Evolutionary conservation across 2,888 invertebrate species (phyloP), one percentile per base, ranked within the genome.

Genomic region (Oscheius sp.): DNA sequence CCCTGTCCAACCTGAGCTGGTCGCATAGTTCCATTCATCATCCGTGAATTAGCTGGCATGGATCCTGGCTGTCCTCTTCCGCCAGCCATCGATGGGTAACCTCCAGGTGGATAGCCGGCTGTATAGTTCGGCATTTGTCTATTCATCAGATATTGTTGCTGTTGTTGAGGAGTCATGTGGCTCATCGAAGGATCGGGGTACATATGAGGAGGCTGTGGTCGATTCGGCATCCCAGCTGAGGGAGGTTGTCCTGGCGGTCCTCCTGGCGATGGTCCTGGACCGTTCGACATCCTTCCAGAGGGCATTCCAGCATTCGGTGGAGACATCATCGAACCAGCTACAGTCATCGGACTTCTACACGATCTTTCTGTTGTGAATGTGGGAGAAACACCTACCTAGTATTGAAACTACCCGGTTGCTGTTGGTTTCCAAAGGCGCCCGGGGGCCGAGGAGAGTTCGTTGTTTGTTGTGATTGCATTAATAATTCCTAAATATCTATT

Each of bases 401-500:
- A 45, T 67, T 71, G 34, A 68, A 71, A 20, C 29, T 63, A 0
- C 68, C 66, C 17, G 70, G 64, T 8, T 15, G 48, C 46, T 58
- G 71, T 31, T 71, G 72, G 17, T 69, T 65, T 10, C 57, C 53
- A 17, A 65, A 58, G 4, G 61, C 68, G 8, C 20, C 23, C 23
- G 29, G 67, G 3, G 73, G 71, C 17, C 79, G 58, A 6, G 79
- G 79, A 15, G 77, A 78, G 57, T 76, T 79, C 37, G 72, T 79
- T 3, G 70, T 46, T 23, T 64, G 25, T 42, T 75, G 75, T 34
- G 79, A 64, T 58, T 74, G 78, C 69, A 84, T 80, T n/a, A 84
- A 70, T 20, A 84, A 70, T 61, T 84, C 84, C 69, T 83, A 81
- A 33, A 84, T 20, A 80, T 76, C 20, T n/a, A n/a, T n/a, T n/a